A percentile compares a stretch with the other conserved stretches of the same genome.
These are phyloP conservation scores for Leptoclinus maculatus DNA, from an alignment of 2,797 vertebrate species.

Conservation along the genomic window DNA sequence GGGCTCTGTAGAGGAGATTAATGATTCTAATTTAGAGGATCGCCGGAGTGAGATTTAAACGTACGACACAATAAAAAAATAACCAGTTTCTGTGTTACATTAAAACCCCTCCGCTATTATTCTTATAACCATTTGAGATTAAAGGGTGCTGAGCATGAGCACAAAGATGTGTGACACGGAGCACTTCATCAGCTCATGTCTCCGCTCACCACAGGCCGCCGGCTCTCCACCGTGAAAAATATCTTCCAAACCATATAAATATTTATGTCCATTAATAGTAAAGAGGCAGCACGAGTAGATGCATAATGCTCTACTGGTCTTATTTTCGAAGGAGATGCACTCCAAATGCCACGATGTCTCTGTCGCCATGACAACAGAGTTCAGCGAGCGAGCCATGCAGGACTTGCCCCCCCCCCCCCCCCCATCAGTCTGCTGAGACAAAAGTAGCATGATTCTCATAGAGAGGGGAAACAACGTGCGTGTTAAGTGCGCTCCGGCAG, in stretches of 20 bases:
- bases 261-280: constrained; percentile 85
- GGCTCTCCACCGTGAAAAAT: constrained; percentile 58
- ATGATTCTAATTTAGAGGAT: constrained; percentile 32
- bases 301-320: constrained; percentile 71
- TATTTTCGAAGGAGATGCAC: constrained; percentile 72
- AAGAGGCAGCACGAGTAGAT: constrained; percentile 68
- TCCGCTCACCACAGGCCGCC: constrained; percentile 59
- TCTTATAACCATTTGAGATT: constrained; percentile 30
- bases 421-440: constrained; percentile 45
- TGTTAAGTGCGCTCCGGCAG: constrained; percentile 35
- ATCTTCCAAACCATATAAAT: constrained; percentile 76
- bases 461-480: constrained; percentile 37
- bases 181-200: constrained; percentile 78
- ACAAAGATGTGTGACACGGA: constrained; percentile 53
- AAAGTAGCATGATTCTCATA: constrained; percentile 50
- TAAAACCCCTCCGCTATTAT: constrained; percentile 41
- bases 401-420: constrained; percentile 43
- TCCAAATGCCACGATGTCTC: constrained; percentile 74
- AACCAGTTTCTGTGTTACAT: constrained; percentile 21
- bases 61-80: constrained; percentile 32
- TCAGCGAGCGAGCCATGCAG: constrained; percentile 59
- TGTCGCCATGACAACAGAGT: constrained; percentile 83
- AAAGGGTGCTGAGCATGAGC: constrained; percentile 34
- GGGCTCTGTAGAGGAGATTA: constrained; percentile 26
- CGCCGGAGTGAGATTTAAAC: constrained; percentile 43